Evolutionary conservation across 1,140 invertebrate species (phyloP), one percentile per base, ranked within the genome.

Genomic region (Drosophila subpulchrella): DNA sequence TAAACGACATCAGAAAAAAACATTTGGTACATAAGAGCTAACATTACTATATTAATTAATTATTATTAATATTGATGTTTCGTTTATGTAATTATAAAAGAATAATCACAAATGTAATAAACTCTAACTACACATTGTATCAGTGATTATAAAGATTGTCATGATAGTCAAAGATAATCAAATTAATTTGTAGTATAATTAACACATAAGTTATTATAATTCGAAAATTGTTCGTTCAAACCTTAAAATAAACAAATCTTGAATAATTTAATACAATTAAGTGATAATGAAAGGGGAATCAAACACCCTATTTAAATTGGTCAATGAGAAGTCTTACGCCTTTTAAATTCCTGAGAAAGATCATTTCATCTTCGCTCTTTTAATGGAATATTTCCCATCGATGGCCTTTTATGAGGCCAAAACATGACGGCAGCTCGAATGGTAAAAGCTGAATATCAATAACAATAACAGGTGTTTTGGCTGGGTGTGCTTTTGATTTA

Each of bases 381-480:
- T 34, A 36, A 51, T 12, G 20, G 24, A 17, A 10, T 12, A 6
- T 38, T 66, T 17, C 5, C 17, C 30, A 38, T n/a, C 17, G 44
- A 10, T 11, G 20, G 39, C 72, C 47, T 67, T 42, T 59, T 67
- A 39, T 42, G 6, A 39, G 32, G 5, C 15, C 36, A 66, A 66
- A 66, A 42, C 20, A 59, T 36, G 42, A 34, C 44, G 17, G 30
- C 39, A 36, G 15, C 20, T 46, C 13, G 13, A 27, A 24, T 56
- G 27, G 30, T 32, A 51, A 65, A 32, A 56, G 34, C 54, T 27
- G 38, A 51, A 42, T 61, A 73, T 60, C 75, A 53, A 65, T 50
- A 47, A 47, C 47, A 46, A 82, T 77, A 70, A 78, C 70, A 81
- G 83, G 75, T 85, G 78, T 66, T 75, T 78, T 54, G 56, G 17